Conservation (phyloP, 2,797 vertebrate species). For the Pipistrellus kuhlii region DNA sequence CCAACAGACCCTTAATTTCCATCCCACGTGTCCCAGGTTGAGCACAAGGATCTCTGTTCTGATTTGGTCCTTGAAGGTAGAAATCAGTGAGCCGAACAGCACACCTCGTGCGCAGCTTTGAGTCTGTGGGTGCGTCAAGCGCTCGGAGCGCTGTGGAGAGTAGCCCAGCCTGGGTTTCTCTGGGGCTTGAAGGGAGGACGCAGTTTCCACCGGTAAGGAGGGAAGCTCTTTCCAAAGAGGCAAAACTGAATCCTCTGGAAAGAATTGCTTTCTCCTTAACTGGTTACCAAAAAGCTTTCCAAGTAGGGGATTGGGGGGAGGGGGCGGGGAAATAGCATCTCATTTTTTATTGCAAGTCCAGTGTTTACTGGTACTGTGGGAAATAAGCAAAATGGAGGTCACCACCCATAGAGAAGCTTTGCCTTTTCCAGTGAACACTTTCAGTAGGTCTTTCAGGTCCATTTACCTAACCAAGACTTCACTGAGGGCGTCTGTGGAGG, state of each 20-base stretch:
- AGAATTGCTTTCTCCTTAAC: background rate
- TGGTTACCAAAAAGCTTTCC: background rate
- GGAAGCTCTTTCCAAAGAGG: slow-evolving; percentile 2
- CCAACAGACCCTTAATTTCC: background rate
- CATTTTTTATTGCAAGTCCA: slow-evolving; percentile 19
- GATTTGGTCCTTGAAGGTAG: background rate
- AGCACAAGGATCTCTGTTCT: background rate
- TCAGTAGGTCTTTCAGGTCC: background rate
- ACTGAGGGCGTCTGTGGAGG: background rate
- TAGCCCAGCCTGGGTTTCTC: background rate
- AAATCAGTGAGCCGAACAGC: background rate
- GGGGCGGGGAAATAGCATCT: background rate
- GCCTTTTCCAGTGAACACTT: background rate
- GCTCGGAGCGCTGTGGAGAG: background rate
- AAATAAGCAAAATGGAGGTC: background rate
- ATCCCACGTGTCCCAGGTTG: background rate
- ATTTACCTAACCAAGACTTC: background rate
- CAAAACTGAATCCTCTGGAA: background rate
- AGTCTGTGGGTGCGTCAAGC: background rate
- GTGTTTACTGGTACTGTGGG: background rate
- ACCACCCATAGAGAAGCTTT: background rate
- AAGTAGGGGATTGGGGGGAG: accelerated
- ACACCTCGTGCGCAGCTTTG: background rate
- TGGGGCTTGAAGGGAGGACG: background rate
- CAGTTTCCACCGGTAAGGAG: background rate